These are phyloP conservation scores for Heterodera carotae DNA, from an alignment of 1,140 invertebrate species.

Conservation along the genomic window DNA sequence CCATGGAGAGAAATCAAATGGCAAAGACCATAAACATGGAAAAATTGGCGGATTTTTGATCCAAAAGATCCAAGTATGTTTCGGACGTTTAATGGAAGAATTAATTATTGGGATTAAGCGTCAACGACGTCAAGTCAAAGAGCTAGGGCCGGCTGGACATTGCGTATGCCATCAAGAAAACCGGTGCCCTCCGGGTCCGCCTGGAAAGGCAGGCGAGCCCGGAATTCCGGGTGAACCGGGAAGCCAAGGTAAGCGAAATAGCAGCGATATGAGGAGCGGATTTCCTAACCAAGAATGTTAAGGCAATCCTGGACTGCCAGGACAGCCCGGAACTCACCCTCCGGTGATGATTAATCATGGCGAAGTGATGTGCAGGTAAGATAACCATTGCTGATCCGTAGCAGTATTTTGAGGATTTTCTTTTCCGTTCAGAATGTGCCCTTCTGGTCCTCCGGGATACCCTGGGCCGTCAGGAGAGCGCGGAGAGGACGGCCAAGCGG, in stretches of 20 bases:
- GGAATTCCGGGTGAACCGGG: conserved; percentile 20
- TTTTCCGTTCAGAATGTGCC: conserved; percentile 28
- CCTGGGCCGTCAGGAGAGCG: conserved; percentile 17
- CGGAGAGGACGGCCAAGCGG: conserved; percentile 19
- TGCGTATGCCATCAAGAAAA: conserved; percentile 28
- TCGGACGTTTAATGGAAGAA: background rate
- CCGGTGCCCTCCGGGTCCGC: conserved; percentile 29
- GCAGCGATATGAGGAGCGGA: no score
- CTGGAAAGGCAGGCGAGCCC: conserved; percentile 22
- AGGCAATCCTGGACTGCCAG: conserved; percentile 11
- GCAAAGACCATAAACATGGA: background rate
- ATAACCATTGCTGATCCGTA: background rate
- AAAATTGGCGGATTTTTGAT: conserved; percentile 21
- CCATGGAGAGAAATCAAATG: background rate
- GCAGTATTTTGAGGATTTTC: background rate
- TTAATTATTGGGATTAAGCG: background rate
- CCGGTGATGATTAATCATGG: conserved; percentile 33
- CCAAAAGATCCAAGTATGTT: conserved; percentile 15
- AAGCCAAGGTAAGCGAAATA: background rate
- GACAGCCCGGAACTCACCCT: conserved; percentile 18
- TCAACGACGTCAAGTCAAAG: conserved; percentile 23
- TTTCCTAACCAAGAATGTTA: background rate
- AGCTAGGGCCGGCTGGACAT: conserved; percentile 8
- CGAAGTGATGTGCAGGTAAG: conserved; percentile 31
- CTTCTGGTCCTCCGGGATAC: conserved; percentile 26